phyloP scores from a whole-genome alignment of 1,140 invertebrate species.

The Magallana angulata region DNA sequence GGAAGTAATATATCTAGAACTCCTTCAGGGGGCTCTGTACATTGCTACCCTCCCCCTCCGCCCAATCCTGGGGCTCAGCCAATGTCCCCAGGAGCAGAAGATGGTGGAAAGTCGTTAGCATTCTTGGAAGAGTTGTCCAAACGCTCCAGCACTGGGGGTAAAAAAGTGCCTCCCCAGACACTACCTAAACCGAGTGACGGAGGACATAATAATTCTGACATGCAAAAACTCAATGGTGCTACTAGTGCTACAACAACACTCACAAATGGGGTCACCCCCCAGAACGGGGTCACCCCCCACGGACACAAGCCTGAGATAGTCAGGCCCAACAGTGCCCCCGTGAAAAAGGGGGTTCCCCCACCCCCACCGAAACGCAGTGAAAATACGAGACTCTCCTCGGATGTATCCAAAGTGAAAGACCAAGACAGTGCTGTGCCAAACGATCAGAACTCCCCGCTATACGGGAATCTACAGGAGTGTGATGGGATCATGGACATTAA shows the following conservation, averaged over 20 bases:
- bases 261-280: slow-evolving; percentile 49
- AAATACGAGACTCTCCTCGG: slow-evolving; percentile 70
- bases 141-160: slow-evolving; percentile 41
- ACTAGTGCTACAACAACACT: slow-evolving; percentile 58
- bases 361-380: slow-evolving; percentile 75
- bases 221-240: slow-evolving; percentile 59
- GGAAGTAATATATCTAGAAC: not conserved
- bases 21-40: not conserved
- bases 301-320: slow-evolving; percentile 57
- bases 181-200: slow-evolving; percentile 60
- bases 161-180: slow-evolving; percentile 59
- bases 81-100: not conserved
- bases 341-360: slow-evolving; percentile 67
- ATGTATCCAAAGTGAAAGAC: slow-evolving; percentile 48
- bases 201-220: slow-evolving; percentile 27
- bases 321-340: slow-evolving; percentile 42
- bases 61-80: slow-evolving; percentile 42
- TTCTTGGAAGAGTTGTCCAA: slow-evolving; percentile 64
- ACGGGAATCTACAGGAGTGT: slow-evolving; percentile 73
- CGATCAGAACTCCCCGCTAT: slow-evolving; percentile 58
- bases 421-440: slow-evolving; percentile 58
- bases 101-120: slow-evolving; percentile 51
- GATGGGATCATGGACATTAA: slow-evolving; percentile 74
- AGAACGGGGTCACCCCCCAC: slow-evolving; percentile 50
- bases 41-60: slow-evolving; percentile 33